phyloP scores from a whole-genome alignment of 2,888 invertebrate species.

The Dolomedes plantarius region DNA sequence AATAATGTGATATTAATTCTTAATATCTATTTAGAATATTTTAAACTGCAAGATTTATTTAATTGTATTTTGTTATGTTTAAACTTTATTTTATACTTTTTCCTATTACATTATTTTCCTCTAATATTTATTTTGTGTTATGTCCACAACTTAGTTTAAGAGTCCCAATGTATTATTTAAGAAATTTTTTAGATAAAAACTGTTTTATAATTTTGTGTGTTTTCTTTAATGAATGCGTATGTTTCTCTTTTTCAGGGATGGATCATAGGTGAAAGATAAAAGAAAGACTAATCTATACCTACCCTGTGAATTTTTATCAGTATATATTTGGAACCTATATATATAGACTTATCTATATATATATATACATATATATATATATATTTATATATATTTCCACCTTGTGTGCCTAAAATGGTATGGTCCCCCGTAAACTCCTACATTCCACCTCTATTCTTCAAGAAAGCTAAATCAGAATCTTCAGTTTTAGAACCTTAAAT shows the following conservation, averaged over 20 bases:
- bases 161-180: too few relatives aligned
- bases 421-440: conserved; percentile 60
- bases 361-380: conserved; percentile 42
- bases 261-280: conserved; percentile 50
- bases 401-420: conserved; percentile 68
- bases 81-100: too few relatives aligned
- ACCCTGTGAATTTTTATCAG: conserved; percentile 63
- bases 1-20: too few relatives aligned
- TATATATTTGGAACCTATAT: conserved; percentile 65
- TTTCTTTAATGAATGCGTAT: too few relatives aligned
- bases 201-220: too few relatives aligned
- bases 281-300: conserved; percentile 28
- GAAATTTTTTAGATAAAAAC: too few relatives aligned
- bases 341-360: conserved; percentile 62
- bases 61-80: too few relatives aligned
- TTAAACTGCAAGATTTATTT: too few relatives aligned
- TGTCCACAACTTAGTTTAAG: too few relatives aligned
- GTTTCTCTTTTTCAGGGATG: conserved; percentile 47
- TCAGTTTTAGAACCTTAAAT: conserved; percentile 2
- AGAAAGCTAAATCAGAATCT: neutral
- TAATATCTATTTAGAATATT: too few relatives aligned
- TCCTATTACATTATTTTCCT: too few relatives aligned
- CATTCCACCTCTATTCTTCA: conserved; percentile 61
- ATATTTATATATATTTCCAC: conserved; percentile 60
- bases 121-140: too few relatives aligned